These are phyloP conservation scores for Stenichneumon culpator DNA, from an alignment of 2,888 invertebrate species.

Conservation along the genomic window DNA sequence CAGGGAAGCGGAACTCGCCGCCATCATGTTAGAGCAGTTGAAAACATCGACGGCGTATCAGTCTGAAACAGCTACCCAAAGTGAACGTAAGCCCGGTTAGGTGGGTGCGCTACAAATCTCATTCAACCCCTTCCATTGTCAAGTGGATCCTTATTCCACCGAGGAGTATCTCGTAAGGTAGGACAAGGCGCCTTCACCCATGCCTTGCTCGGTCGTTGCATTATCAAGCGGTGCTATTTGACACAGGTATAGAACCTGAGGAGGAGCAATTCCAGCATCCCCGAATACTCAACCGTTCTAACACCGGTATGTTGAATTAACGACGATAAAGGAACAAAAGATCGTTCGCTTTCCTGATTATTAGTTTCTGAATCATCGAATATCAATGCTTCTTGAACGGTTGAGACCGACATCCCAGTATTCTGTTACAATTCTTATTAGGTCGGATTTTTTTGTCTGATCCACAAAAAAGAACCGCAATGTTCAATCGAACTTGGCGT, in stretches of 20 bases:
- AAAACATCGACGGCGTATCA: constrained; percentile 65
- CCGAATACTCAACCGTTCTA: neutral
- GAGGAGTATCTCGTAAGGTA: neutral
- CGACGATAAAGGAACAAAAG: neutral
- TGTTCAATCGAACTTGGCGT: no score
- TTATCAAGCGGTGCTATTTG: constrained; percentile 62
- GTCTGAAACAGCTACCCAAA: constrained; percentile 68
- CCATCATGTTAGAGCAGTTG: neutral
- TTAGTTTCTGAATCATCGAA: constrained; percentile 4
- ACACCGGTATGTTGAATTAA: constrained; percentile 15
- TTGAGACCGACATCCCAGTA: neutral
- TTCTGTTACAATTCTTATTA: neutral
- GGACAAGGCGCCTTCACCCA: neutral
- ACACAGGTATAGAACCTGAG: neutral
- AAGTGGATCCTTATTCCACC: constrained; percentile 64
- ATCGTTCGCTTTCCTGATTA: neutral
- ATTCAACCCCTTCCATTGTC: constrained; percentile 75
- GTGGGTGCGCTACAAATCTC: constrained; percentile 72
- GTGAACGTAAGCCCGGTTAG: constrained; percentile 75
- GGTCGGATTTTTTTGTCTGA: neutral
- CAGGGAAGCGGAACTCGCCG: constrained; percentile 33
- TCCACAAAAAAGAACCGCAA: neutral
- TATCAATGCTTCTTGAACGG: neutral
- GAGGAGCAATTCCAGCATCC: neutral
- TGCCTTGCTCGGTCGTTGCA: constrained; percentile 48